Base-by-base conservation (phyloP, 2,113 vertebrate species). In the Fulmarus glacialis region DNA sequence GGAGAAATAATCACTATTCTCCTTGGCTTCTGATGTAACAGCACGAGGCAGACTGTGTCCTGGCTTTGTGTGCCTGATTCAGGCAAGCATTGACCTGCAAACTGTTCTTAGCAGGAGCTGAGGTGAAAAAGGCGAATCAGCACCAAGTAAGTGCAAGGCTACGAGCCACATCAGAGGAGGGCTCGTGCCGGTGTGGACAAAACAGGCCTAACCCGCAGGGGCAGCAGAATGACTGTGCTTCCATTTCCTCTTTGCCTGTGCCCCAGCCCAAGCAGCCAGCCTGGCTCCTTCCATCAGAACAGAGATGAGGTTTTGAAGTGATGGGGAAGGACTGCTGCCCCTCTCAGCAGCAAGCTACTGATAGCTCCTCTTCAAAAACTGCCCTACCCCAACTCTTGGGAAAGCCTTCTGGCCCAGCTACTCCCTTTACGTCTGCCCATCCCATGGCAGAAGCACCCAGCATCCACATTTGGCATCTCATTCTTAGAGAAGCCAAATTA, bases 121-220 rank as follows among this genome's bases (percentile, higher is more conserved):
- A 81, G 24, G 22, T 42, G 20, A 14, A 72, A 71, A 80, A 40
- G 21, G 20, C 7, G 15, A 81, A 36, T 34, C 8, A 27, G 55
- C 36, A 48, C 22, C 36, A n/a, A 40, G 40, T 40, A 40, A 67
- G 38, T 3, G 6, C 26, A 60, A 36, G 45, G 58, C 40, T 60
- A 72, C 8, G 29, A 58, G 24, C 23, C 27, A 29, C 45, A 27
- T 11, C 27, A 77, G 53, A 66, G 40, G 13, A 88, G 48, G 11
- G 29, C 3, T 74, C 34, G 27, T 38, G 52, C 30, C 3, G 1
- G 27, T 0, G 0, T 8, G 11, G 17, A 52, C 29, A 68, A 59
- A 82, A 12, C 7, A 59, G 40, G 8, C 12, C 15, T 45, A 59
- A 11, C 29, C 47, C 3, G 0, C 5, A 13, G 26, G 11, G 20